Evolutionary conservation across 2,113 vertebrate genomes (phyloP), one percentile per base, ranked within the genome.

Genomic region (Corvus moneduloides): DNA sequence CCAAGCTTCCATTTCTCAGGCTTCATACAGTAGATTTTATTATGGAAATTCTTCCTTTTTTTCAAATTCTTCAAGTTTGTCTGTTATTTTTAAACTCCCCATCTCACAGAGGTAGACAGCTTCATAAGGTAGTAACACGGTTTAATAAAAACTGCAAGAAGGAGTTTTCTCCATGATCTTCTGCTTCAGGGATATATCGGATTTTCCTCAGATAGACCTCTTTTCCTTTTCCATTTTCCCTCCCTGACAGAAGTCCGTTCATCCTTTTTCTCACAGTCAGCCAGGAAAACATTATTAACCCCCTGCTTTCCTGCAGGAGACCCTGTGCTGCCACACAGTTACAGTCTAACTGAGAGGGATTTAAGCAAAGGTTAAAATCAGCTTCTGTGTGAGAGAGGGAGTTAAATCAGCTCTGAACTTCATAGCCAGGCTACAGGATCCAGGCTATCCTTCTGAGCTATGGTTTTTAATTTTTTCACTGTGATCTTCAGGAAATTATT

Each of bases 21-120:
- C 64, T 89, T 96, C 87, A 90, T 93, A 81, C 21, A 74, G 43
- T 46, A 18, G 37, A 87, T 88, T 79, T 59, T 73, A 90, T 94
- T 83, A 85, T 41, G 15, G 44, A 71, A 95, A 94, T 93, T 82
- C 15, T 67, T 84, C 16, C 59, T 90, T 72, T 51, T 89, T 93
- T 96, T 78, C 71, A 43, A 43, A 43, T 43, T 43, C 63, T 59
- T 87, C 52, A 91, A 63, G 30, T 93, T 86, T 84, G 6, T 48
- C 26, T 87, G 61, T 14, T 93, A 80, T 67, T 63, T 71, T 71
- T 74, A 90, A 97, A 93, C 54, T 72, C 66, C n/a, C 84, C 76
- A 56, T 8, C 11, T 12, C 35, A 27, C 58, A 43, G 72, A 46
- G 4, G 59, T 54, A 68, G 58, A 20, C 33, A 35, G 44, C 27